phyloP scores from a whole-genome alignment of 1,140 invertebrate genomes.

The Plutomurus gul region DNA sequence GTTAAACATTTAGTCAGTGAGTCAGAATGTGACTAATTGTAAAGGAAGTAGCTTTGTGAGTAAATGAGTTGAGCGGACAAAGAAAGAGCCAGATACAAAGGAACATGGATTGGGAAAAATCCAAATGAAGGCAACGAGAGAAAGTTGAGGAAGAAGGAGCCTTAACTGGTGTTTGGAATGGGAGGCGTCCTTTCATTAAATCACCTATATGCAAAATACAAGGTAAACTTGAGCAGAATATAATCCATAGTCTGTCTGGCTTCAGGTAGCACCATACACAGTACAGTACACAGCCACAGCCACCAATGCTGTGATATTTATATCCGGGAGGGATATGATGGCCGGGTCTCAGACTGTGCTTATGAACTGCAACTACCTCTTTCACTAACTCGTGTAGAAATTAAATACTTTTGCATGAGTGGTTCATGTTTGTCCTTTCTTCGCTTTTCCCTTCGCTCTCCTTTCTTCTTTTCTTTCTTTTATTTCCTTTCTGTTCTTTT shows the following conservation, averaged over 20 bases:
- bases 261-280: no score
- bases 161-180: no score
- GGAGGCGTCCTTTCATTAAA: no score
- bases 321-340: no score
- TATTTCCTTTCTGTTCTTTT: neutral
- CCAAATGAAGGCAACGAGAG: neutral
- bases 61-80: neutral
- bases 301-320: no score
- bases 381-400: neutral
- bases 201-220: no score
- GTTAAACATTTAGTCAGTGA: no score
- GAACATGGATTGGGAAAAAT: neutral
- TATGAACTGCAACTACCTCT: no score
- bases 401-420: slow-evolving; percentile 25
- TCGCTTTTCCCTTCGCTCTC: neutral
- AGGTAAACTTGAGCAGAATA: no score
- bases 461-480: neutral
- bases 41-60: neutral
- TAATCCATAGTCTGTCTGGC: no score
- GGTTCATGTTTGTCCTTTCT: slow-evolving; percentile 15
- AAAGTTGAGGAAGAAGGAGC: neutral
- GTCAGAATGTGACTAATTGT: neutral
- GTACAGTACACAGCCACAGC: no score
- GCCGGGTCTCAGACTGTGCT: no score
- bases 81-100: neutral